Evolutionary conservation across 2,797 vertebrate genomes (phyloP).

Genomic region (Sebastes iracundus): DNA sequence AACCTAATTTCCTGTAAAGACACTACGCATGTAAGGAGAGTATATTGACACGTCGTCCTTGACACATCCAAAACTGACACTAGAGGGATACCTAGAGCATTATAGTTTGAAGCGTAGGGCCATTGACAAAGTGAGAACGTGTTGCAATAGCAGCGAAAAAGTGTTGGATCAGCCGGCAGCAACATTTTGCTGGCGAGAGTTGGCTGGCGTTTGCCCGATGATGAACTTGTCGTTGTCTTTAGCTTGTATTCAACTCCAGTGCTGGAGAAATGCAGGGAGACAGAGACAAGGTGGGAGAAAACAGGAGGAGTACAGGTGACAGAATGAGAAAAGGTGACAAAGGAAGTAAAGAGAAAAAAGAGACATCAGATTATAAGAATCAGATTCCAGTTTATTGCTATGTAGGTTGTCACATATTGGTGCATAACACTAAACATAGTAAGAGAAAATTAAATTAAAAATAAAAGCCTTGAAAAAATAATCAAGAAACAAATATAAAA

Average conservation of each 20-base stretch:
- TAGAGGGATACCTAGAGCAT: too few relatives aligned
- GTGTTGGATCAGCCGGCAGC: conserved; percentile 9
- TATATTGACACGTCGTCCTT: too few relatives aligned
- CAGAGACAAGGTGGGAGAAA: conserved; percentile 16
- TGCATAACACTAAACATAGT: background rate
- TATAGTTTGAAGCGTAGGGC: too few relatives aligned
- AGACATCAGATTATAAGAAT: background rate
- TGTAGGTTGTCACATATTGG: background rate
- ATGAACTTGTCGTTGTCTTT: conserved; percentile 79
- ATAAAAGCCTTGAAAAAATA: background rate
- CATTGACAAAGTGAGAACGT: too few relatives aligned
- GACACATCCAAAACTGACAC: too few relatives aligned
- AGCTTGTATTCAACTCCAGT: conserved; percentile 50
- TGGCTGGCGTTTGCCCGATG: conserved; percentile 62
- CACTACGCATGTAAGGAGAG: too few relatives aligned
- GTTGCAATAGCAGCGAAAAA: conserved; percentile 84
- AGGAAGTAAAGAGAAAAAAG: background rate
- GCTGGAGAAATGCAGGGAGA: conserved; percentile 29
- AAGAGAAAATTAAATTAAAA: background rate
- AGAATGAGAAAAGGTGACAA: background rate
- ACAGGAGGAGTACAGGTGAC: background rate
- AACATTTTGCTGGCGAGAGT: too few relatives aligned
- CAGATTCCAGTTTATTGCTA: background rate
- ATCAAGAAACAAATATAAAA: background rate
- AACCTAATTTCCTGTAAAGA: too few relatives aligned